phyloP scores from a whole-genome alignment of 1,140 invertebrate species.

The Conus ventricosus region DNA sequence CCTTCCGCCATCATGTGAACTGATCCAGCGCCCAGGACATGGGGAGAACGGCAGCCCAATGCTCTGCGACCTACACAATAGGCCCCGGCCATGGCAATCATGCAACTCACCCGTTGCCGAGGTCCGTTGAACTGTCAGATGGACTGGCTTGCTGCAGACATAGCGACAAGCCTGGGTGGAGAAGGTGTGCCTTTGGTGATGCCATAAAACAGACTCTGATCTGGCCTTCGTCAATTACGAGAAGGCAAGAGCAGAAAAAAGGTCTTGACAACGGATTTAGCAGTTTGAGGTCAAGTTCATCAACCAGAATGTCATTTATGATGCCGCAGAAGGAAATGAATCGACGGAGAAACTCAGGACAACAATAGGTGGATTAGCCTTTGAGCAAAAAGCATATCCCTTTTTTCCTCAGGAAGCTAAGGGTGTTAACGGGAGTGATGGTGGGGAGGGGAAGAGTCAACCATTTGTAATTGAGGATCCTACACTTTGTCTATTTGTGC shows the following conservation, averaged over 20 bases:
- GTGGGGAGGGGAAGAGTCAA: too few relatives aligned
- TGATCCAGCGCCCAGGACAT: too few relatives aligned
- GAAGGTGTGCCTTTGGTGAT: not conserved
- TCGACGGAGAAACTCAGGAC: not conserved
- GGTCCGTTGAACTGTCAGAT: not conserved
- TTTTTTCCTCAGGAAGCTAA: too few relatives aligned
- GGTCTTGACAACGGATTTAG: slow-evolving; percentile 19
- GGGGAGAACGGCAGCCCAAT: too few relatives aligned
- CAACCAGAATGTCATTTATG: slow-evolving; percentile 17
- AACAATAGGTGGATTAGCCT: not conserved
- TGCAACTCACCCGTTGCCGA: not conserved
- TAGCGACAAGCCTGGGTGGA: slow-evolving; percentile 11
- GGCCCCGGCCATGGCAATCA: not conserved
- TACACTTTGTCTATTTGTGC: too few relatives aligned
- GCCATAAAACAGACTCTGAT: not conserved
- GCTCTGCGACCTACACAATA: too few relatives aligned
- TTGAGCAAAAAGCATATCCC: not conserved
- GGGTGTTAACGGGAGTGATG: too few relatives aligned
- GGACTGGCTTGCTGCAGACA: not conserved
- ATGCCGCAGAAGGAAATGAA: slow-evolving; percentile 29
- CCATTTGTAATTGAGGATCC: too few relatives aligned
- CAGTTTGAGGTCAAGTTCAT: slow-evolving; percentile 22
- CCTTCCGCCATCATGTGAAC: too few relatives aligned
- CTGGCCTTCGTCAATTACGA: slow-evolving; percentile 4
- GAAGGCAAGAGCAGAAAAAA: slow-evolving; percentile 3